These are phyloP conservation scores for Spialia ferax DNA, from an alignment of 2,888 invertebrate species.

Conservation along the genomic window DNA sequence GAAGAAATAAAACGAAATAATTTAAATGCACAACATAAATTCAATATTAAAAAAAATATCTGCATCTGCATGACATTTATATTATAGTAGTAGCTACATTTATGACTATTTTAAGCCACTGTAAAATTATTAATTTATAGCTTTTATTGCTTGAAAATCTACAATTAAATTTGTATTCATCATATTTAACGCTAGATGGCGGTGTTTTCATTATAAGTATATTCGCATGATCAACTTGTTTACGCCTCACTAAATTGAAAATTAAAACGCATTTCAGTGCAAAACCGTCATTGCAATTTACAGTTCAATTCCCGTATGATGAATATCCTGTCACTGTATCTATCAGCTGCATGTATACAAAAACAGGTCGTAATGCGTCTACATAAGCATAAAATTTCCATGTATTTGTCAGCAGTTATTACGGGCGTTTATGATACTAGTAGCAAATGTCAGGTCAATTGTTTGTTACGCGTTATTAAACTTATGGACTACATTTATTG, in stretches of 20 bases:
- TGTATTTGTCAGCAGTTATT: background rate
- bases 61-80: too few relatives aligned
- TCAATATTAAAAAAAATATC: too few relatives aligned
- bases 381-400: constrained; percentile 16
- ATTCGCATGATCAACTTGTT: constrained; percentile 17
- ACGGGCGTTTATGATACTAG: constrained; percentile 7
- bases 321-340: constrained; percentile 26
- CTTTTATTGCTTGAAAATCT: too few relatives aligned
- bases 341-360: constrained; percentile 21
- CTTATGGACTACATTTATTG: background rate
- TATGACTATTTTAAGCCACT: too few relatives aligned
- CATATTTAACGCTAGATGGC: constrained; percentile 4
- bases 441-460: constrained; percentile 22
- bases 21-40: too few relatives aligned
- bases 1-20: too few relatives aligned
- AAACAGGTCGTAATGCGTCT: constrained; percentile 14
- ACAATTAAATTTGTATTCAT: background rate
- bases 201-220: constrained; percentile 7
- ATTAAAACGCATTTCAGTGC: constrained; percentile 29
- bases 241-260: constrained; percentile 28
- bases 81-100: too few relatives aligned
- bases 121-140: too few relatives aligned
- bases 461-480: background rate
- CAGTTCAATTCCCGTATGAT: constrained; percentile 36
- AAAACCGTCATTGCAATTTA: constrained; percentile 38